These are phyloP conservation scores for Spizella passerina DNA, from an alignment of 2,797 vertebrate species.

Conservation along the genomic window DNA sequence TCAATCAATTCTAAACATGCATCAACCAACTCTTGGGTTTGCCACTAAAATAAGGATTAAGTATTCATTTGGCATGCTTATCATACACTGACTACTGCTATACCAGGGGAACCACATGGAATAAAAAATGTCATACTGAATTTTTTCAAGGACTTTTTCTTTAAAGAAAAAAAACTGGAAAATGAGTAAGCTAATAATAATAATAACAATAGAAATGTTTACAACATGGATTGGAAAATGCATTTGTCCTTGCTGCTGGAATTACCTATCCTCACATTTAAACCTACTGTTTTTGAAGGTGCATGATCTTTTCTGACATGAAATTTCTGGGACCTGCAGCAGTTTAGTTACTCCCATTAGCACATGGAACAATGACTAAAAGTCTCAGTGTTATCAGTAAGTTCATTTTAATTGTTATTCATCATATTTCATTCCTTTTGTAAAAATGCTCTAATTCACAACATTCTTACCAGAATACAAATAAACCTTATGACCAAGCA, in stretches of 20 bases:
- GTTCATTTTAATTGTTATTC: background rate
- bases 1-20: background rate
- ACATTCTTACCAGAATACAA: background rate
- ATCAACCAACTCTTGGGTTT: slow-evolving; percentile 17
- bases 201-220: background rate
- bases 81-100: slow-evolving; percentile 5
- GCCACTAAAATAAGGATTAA: slow-evolving; percentile 56
- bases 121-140: background rate
- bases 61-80: slow-evolving; percentile 37
- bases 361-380: background rate
- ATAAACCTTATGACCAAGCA: background rate
- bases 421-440: background rate
- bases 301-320: background rate
- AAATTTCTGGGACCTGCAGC: background rate
- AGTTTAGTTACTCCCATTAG: background rate
- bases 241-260: slow-evolving; percentile 4
- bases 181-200: background rate
- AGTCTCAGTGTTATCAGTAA: background rate
- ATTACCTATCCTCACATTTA: background rate
- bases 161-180: background rate
- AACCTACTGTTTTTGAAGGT: background rate
- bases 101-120: slow-evolving; percentile 22
- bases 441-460: background rate
- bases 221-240: background rate
- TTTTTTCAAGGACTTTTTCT: slow-evolving; percentile 3